Evolutionary conservation across 2,797 vertebrate genomes (phyloP).

Genomic region (Mycteria americana): DNA sequence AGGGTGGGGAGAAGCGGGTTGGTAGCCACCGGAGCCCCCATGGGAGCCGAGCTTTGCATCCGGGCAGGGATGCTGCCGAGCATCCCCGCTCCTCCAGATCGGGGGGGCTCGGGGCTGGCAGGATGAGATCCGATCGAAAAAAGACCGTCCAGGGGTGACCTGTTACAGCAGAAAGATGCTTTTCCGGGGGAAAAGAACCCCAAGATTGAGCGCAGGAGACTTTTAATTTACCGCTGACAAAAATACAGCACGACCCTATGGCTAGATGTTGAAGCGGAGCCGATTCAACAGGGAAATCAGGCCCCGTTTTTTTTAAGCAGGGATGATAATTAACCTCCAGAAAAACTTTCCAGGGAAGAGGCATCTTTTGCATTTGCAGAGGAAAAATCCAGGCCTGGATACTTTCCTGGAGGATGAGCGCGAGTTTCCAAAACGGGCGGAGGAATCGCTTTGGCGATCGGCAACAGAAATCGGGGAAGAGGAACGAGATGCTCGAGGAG

Average conservation of each 20-base stretch:
- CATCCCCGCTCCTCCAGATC: background rate
- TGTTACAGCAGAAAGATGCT: background rate
- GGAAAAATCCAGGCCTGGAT: background rate
- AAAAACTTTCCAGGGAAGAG: background rate
- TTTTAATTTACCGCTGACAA: background rate
- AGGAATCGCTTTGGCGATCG: accelerated
- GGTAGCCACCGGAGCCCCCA: accelerated
- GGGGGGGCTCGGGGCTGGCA: background rate
- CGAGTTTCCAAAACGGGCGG: background rate
- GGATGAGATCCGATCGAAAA: background rate
- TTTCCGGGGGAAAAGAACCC: accelerated
- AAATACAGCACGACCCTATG: background rate
- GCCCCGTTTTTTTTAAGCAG: background rate
- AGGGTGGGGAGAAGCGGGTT: background rate
- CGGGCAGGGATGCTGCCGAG: background rate
- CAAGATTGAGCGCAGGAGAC: accelerated
- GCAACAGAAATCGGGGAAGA: background rate
- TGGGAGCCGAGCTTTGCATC: background rate
- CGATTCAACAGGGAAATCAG: background rate
- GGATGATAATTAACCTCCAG: background rate
- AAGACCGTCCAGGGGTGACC: background rate
- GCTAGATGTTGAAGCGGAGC: background rate
- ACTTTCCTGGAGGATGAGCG: background rate
- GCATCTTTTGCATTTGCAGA: background rate
- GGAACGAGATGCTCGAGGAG: background rate